These are phyloP conservation scores for Drosophila maculinotata DNA, from an alignment of 2,888 invertebrate species.

Conservation along the genomic window DNA sequence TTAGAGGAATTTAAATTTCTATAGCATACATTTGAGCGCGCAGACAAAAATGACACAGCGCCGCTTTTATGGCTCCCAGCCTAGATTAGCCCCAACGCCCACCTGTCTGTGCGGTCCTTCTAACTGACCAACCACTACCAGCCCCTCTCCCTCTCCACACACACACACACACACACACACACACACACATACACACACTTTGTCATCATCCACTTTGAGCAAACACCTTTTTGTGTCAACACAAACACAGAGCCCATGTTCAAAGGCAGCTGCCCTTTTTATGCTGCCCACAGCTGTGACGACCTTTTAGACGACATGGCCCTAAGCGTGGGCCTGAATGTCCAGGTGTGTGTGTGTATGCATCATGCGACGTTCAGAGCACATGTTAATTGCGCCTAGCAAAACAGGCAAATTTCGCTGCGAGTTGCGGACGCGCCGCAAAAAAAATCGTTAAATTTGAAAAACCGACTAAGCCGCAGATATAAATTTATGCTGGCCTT, in stretches of 20 bases:
- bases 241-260: slow-evolving; percentile 20
- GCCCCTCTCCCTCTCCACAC: no score
- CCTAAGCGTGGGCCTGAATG: slow-evolving; percentile 18
- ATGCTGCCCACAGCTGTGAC: slow-evolving; percentile 59
- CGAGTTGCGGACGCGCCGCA: slow-evolving; percentile 35
- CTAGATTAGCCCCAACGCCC: slow-evolving; percentile 22
- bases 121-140: slow-evolving; percentile 22
- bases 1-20: slow-evolving; percentile 57
- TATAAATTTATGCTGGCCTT: slow-evolving; percentile 65
- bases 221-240: slow-evolving; percentile 66
- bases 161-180: background rate
- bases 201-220: slow-evolving; percentile 54
- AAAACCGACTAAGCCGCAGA: slow-evolving; percentile 58
- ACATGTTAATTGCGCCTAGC: slow-evolving; percentile 54
- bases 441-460: slow-evolving; percentile 47
- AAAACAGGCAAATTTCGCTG: slow-evolving; percentile 52
- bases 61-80: slow-evolving; percentile 36
- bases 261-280: slow-evolving; percentile 62
- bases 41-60: slow-evolving; percentile 48
- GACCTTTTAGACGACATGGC: slow-evolving; percentile 55
- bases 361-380: slow-evolving; percentile 32
- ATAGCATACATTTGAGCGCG: slow-evolving; percentile 53
- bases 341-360: slow-evolving; percentile 25
- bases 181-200: background rate
- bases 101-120: slow-evolving; percentile 3